Evolutionary conservation across 2,113 vertebrate genomes (phyloP).

Genomic region (Sardina pilchardus): DNA sequence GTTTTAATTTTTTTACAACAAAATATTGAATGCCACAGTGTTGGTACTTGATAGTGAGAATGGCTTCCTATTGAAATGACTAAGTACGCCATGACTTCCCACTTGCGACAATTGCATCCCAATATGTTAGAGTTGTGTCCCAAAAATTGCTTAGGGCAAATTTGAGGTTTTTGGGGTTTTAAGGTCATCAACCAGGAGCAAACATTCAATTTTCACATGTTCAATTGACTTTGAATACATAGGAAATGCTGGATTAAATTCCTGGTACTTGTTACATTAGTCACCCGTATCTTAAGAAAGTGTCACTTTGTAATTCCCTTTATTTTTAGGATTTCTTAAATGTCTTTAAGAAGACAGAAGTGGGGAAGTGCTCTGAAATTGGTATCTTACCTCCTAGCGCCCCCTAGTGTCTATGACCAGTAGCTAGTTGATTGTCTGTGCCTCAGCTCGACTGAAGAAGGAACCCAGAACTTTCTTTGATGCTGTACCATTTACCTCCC

Average conservation of each 20-base stretch:
- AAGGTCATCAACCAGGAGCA: not conserved
- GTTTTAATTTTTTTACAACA: not conserved
- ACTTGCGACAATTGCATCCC: not conserved
- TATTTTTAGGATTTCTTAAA: conserved; percentile 5
- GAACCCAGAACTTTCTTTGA: not conserved
- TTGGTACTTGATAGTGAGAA: not conserved
- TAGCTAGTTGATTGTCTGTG: not conserved
- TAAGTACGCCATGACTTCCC: not conserved
- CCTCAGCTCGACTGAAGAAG: not conserved
- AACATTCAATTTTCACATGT: not conserved
- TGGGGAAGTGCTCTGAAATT: not conserved
- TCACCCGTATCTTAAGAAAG: not conserved
- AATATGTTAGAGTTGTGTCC: not conserved
- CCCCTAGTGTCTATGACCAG: not conserved
- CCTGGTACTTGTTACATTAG: not conserved
- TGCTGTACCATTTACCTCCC: conserved; percentile 8
- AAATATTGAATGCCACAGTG: not conserved
- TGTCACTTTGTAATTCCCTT: not conserved
- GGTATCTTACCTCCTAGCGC: not conserved
- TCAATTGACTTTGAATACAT: not conserved
- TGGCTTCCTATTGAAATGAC: not conserved
- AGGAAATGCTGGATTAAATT: not conserved
- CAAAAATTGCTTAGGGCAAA: not conserved
- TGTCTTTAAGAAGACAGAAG: not conserved
- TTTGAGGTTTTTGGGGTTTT: not conserved